These are phyloP conservation scores for Microplitis mediator DNA, from an alignment of 1,140 invertebrate genomes.

Conservation along the genomic window DNA sequence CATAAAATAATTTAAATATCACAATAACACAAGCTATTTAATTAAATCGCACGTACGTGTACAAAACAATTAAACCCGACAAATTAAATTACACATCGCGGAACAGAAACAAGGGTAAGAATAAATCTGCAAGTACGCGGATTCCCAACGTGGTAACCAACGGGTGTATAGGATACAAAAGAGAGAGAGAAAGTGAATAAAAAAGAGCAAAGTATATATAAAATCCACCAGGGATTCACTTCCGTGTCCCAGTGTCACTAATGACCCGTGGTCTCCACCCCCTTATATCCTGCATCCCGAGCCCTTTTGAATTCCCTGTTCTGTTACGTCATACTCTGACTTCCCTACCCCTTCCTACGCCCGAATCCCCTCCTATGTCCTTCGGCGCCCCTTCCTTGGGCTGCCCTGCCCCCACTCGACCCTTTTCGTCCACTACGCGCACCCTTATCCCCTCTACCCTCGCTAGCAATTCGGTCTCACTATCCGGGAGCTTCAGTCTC, in stretches of 20 bases:
- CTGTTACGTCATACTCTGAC: too few relatives aligned
- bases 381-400: not conserved
- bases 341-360: too few relatives aligned
- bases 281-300: not conserved
- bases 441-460: not conserved
- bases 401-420: not conserved
- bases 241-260: slow-evolving; percentile 53
- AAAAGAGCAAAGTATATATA: not conserved
- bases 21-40: too few relatives aligned
- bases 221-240: slow-evolving; percentile 31
- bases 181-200: too few relatives aligned
- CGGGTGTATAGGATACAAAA: too few relatives aligned
- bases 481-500: slow-evolving; percentile 41
- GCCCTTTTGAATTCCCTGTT: not conserved
- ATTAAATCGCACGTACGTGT: too few relatives aligned
- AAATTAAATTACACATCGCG: too few relatives aligned
- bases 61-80: too few relatives aligned
- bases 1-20: too few relatives aligned
- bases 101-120: too few relatives aligned
- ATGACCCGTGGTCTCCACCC: slow-evolving; percentile 42
- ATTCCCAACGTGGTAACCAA: too few relatives aligned
- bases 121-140: too few relatives aligned
- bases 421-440: not conserved
- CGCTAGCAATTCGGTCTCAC: not conserved
- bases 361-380: slow-evolving; percentile 4